Evolutionary conservation across 2,888 invertebrate species (phyloP), one percentile per base, ranked within the genome.

Genomic region (Plutella xylostella): DNA sequence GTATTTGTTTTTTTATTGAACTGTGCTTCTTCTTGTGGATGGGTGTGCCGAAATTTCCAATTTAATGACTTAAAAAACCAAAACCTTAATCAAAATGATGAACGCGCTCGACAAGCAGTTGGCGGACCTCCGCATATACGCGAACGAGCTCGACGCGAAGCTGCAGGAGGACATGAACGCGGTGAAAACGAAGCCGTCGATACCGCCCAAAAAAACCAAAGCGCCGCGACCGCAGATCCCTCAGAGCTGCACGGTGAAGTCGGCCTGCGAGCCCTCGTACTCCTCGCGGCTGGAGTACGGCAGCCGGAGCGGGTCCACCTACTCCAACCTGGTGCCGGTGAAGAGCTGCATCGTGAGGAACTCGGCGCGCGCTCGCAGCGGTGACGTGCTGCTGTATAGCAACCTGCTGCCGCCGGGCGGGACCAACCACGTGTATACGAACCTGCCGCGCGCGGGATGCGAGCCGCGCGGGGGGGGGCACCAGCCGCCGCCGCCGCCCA

Each of bases 211-310:
- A 66, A 82, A 79, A 64, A 75, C 63, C 56, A 83, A 82, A 56
- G 63, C 75, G 34, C 83, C 83, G 42, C 61, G 72, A 50, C 83
- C 83, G 42, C 83, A 83, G 89, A 90, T 93, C 64, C 93, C 93
- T 45, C 91, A 92, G 71, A 93, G 92, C 68, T 91, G 88, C 60
- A 87, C 86, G 22, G 85, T 93, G 47, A 90, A 90, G 66, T 88
- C 89, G 48, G 87, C 90, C 15, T 87, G 90, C 48, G 91, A 91
- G 60, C 93, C 93, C 1, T 90, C 91, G 4, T 93, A 92, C 66
- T 91, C 92, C 19, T 90, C 92, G 20, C 86, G 92, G 47, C 77
- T 93, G 35, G 90, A 83, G 54, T 71, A 66, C 51, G 77, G 82
- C 17, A 82, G 77, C 48, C 69, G 75, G 21, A 66, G 77, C n/a